phyloP scores from a whole-genome alignment of 23 tunicate genomes.

The Oikopleura dioica region DNA sequence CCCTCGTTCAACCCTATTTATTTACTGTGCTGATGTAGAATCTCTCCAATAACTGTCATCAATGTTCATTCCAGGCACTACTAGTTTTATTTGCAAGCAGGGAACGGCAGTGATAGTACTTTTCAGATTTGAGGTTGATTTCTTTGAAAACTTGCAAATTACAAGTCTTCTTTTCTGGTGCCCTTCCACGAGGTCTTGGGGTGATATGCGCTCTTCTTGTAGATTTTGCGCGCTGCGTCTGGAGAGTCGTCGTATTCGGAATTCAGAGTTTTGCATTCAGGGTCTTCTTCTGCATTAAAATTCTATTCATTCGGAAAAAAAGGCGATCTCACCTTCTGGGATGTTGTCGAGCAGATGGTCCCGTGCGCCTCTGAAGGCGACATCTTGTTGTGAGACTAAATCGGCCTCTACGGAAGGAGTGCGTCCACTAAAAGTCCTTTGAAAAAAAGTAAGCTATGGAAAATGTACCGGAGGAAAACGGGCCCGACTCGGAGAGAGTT shows the following conservation, averaged over 20 bases:
- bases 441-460: no score
- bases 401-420: background rate
- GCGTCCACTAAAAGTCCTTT: no score
- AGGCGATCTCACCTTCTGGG: background rate
- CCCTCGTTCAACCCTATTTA: no score
- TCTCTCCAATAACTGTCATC: no score
- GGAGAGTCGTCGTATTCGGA: constrained; percentile 1
- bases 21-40: no score
- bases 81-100: no score
- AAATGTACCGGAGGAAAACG: background rate
- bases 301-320: background rate
- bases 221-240: background rate
- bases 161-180: background rate
- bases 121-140: no score
- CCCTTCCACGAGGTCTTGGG: background rate
- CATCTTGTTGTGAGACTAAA: background rate
- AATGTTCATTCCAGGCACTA: no score
- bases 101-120: no score
- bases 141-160: no score
- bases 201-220: background rate
- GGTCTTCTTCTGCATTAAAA: background rate
- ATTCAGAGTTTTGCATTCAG: background rate
- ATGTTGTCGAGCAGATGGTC: background rate
- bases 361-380: background rate
- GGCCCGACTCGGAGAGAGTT: background rate